A percentile compares a stretch with the other conserved stretches of the same genome.
These are phyloP conservation scores for Epinephelus moara DNA, from an alignment of 2,113 vertebrate species.

Conservation along the genomic window DNA sequence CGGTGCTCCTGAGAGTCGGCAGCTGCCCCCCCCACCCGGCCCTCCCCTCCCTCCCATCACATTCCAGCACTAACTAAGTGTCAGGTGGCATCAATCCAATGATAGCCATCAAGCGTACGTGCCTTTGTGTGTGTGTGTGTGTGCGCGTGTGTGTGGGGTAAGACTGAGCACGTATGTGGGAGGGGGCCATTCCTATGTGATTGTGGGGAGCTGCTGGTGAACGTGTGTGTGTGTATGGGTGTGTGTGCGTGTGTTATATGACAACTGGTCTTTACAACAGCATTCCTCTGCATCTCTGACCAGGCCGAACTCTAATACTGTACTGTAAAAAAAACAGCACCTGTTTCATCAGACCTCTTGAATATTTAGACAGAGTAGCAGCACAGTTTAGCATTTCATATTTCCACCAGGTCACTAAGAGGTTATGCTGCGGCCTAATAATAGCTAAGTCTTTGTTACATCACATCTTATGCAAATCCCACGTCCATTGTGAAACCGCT, in stretches of 20 bases:
- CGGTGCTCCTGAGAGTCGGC: slow-evolving; percentile 62
- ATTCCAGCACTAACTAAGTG: slow-evolving; percentile 83
- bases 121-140: slow-evolving; percentile 73
- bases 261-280: slow-evolving; percentile 72
- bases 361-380: slow-evolving; percentile 7
- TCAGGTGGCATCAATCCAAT: slow-evolving; percentile 83
- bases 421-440: slow-evolving; percentile 26
- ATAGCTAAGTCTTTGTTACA: slow-evolving; percentile 38
- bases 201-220: slow-evolving; percentile 45
- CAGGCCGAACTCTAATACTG: slow-evolving; percentile 32
- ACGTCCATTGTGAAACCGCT: slow-evolving; percentile 10
- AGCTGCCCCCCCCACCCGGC: slow-evolving; percentile 58
- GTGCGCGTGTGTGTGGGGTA: slow-evolving; percentile 69
- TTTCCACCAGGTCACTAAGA: slow-evolving; percentile 46
- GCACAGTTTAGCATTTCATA: slow-evolving; percentile 43
- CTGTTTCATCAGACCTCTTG: slow-evolving; percentile 13
- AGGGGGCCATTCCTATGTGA: slow-evolving; percentile 68
- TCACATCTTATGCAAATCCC: slow-evolving; percentile 35
- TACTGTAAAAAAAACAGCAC: slow-evolving; percentile 22
- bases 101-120: slow-evolving; percentile 79
- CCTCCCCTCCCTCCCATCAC: slow-evolving; percentile 61
- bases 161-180: slow-evolving; percentile 68
- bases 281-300: slow-evolving; percentile 61
- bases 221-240: slow-evolving; percentile 19
- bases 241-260: slow-evolving; percentile 33